phyloP scores from a whole-genome alignment of 2,113 vertebrate genomes.

The Tetraodon nigroviridis region DNA sequence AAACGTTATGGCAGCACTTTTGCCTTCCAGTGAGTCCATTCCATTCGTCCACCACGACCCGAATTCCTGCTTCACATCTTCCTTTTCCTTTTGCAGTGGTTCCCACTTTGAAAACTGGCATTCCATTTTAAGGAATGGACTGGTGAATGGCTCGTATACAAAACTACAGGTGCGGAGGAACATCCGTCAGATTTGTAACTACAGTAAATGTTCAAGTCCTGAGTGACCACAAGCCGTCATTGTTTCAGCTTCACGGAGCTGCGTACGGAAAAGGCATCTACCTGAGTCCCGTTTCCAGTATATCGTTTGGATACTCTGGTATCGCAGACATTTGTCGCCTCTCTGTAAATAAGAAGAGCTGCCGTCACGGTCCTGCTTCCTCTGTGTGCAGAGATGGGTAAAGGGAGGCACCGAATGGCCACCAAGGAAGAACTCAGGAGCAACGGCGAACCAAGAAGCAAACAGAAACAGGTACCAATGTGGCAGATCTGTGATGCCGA shows the following conservation, averaged over 20 bases:
- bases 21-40: conserved; percentile 89
- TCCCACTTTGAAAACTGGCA: conserved; percentile 99
- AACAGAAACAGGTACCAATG: conserved; percentile 81
- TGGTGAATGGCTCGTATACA: conserved; percentile 91
- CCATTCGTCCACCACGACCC: background rate
- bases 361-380: background rate
- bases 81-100: conserved; percentile 73
- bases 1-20: conserved; percentile 96
- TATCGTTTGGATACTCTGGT: conserved; percentile 99
- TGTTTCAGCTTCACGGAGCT: conserved; percentile 89
- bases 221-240: background rate
- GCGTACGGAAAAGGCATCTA: conserved; percentile 99
- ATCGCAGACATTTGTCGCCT: conserved; percentile 9
- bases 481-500: background rate
- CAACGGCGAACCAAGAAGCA: conserved; percentile 86
- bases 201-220: background rate
- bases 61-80: background rate
- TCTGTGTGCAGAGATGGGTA: conserved; percentile 86
- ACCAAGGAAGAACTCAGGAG: conserved; percentile 90
- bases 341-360: background rate
- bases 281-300: conserved; percentile 96
- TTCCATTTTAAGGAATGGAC: conserved; percentile 91
- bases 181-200: background rate
- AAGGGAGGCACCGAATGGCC: conserved; percentile 90
- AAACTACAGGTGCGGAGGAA: conserved; percentile 84